These are phyloP conservation scores for Sycophila texana DNA, from an alignment of 2,888 invertebrate genomes.

Conservation along the genomic window DNA sequence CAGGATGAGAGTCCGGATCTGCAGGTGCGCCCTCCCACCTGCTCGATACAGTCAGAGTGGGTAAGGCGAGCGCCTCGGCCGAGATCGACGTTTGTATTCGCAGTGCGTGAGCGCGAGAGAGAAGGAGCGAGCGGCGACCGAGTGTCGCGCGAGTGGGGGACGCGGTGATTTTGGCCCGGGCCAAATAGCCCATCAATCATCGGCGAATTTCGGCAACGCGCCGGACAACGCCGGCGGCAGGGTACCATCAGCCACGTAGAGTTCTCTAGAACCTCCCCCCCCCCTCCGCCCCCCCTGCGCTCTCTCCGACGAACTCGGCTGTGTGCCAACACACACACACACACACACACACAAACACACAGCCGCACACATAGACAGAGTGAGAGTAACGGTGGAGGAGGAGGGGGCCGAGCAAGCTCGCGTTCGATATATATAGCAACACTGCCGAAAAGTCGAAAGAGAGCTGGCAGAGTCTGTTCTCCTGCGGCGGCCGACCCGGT, in stretches of 20 bases:
- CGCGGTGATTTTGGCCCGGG: constrained; percentile 68
- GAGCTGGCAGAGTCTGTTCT: constrained; percentile 26
- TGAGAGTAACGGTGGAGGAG: constrained; percentile 33
- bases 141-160: too few species aligned
- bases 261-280: constrained; percentile 68
- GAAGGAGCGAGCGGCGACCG: neutral
- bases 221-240: constrained; percentile 74
- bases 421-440: constrained; percentile 25
- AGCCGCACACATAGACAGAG: constrained; percentile 11
- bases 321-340: neutral
- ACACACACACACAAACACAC: too few species aligned
- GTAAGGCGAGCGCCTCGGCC: neutral
- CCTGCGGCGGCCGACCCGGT: too few species aligned
- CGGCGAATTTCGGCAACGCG: constrained; percentile 74
- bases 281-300: constrained; percentile 33
- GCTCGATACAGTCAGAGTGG: neutral
- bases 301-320: constrained; percentile 12
- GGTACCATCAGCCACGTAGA: constrained; percentile 73
- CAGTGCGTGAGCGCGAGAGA: neutral
- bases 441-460: constrained; percentile 47
- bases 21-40: neutral
- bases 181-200: constrained; percentile 75
- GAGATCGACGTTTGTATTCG: neutral
- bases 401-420: constrained; percentile 15
- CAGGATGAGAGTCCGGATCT: neutral